Percentiles rank a stretch among this genome's conserved stretches.
Evolutionary conservation across 2,797 vertebrate genomes (phyloP).

Genomic region (Hydrolagus colliei): DNA sequence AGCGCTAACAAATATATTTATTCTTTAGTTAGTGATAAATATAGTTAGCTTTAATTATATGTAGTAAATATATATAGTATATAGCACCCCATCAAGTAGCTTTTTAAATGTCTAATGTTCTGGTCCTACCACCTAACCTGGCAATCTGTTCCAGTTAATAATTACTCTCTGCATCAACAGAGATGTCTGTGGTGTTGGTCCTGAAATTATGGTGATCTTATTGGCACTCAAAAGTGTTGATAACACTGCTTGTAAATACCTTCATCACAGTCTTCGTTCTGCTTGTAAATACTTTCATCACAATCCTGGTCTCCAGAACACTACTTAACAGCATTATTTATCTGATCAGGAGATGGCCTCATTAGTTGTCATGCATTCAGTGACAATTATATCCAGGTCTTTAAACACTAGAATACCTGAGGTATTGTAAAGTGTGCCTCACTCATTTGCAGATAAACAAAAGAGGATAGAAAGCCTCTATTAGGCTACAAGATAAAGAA

Average conservation of each 20-base stretch:
- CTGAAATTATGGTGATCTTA: conserved; percentile 32
- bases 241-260: conserved; percentile 41
- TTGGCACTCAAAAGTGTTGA: conserved; percentile 38
- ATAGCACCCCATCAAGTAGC: too few species aligned
- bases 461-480: conserved; percentile 52
- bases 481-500: conserved; percentile 42
- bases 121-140: too few species aligned
- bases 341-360: conserved; percentile 45
- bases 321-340: conserved; percentile 36
- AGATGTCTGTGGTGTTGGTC: too few species aligned
- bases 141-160: too few species aligned
- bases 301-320: conserved; percentile 43
- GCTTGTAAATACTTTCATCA: conserved; percentile 42
- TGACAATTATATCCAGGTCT: conserved; percentile 43
- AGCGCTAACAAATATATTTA: too few species aligned
- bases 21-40: too few species aligned
- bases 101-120: too few species aligned
- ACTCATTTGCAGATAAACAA: conserved; percentile 46
- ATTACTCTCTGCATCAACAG: too few species aligned
- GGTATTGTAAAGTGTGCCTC: conserved; percentile 49
- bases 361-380: conserved; percentile 49
- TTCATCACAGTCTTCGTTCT: conserved; percentile 38
- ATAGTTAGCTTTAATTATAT: too few species aligned
- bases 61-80: too few species aligned
- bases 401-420: conserved; percentile 50